A percentile compares a stretch with the other conserved stretches of the same genome.
phyloP scores from a whole-genome alignment of 23 tunicate species.

The Aplidium turbinatum region DNA sequence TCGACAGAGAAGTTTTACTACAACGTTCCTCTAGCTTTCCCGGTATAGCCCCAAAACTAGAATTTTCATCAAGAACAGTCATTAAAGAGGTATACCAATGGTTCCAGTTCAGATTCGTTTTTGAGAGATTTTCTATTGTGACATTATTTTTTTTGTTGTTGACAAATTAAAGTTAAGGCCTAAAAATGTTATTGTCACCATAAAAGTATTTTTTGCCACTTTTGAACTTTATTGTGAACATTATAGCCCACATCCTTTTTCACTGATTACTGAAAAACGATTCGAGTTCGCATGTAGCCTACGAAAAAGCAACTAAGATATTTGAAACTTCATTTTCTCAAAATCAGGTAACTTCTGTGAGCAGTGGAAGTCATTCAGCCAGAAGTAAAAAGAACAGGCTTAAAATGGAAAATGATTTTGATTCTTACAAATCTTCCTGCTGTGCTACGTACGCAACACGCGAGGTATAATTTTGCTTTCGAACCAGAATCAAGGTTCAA shows the following conservation, averaged over 20 bases:
- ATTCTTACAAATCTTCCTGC: no score
- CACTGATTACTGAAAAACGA: background rate
- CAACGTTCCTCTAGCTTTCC: constrained; percentile 75
- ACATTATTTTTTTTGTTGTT: background rate
- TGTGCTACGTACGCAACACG: no score
- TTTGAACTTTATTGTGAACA: no score
- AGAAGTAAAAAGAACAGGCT: constrained; percentile 11
- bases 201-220: no score
- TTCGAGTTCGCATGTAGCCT: no score
- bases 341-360: no score
- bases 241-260: background rate
- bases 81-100: constrained; percentile 71
- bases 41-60: constrained; percentile 96
- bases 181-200: background rate
- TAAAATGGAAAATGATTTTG: constrained; percentile 7
- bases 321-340: no score
- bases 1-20: constrained; percentile 86
- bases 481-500: no score
- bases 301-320: no score
- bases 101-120: background rate
- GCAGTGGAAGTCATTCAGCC: no score
- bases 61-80: constrained; percentile 89
- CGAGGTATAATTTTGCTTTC: no score
- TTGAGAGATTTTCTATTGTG: background rate
- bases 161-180: background rate